These are phyloP conservation scores for Ambastaia sidthimunki DNA, from an alignment of 2,797 vertebrate genomes.

Conservation along the genomic window DNA sequence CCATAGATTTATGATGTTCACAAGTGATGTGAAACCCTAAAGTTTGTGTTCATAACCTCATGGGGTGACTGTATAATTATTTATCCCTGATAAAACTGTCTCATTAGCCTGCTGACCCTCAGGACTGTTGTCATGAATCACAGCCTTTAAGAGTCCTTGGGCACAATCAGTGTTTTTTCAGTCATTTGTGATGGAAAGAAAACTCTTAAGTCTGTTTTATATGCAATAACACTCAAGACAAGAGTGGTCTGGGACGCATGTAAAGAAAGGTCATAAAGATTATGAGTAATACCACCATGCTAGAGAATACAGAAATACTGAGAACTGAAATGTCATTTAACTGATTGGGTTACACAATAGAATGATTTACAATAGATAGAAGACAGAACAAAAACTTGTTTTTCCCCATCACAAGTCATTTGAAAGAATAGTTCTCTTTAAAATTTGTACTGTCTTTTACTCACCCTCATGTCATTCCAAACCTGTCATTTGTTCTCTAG, in stretches of 20 bases:
- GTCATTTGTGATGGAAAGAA: not conserved
- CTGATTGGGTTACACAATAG: not conserved
- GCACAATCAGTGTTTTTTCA: conserved; percentile 39
- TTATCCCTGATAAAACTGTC: conserved; percentile 51
- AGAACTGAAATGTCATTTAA: not conserved
- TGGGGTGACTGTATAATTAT: conserved; percentile 42
- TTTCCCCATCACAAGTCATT: no score
- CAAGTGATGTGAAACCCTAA: conserved; percentile 26
- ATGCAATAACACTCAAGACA: conserved; percentile 44
- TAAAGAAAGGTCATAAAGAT: conserved; percentile 27
- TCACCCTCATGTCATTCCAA: not conserved
- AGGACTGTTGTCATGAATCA: conserved; percentile 33
- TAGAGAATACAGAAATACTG: not conserved
- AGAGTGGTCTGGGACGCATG: conserved; percentile 27
- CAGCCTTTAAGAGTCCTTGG: conserved; percentile 32
- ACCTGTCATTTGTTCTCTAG: not conserved
- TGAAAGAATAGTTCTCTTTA: no score
- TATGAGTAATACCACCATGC: conserved; percentile 6
- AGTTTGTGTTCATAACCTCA: conserved; percentile 36
- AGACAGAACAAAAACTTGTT: no score
- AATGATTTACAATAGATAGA: not conserved
- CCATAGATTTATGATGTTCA: not conserved
- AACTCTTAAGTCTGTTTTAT: conserved; percentile 32
- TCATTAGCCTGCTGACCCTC: conserved; percentile 54
- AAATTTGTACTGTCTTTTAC: no score